These are phyloP conservation scores for Anodontia alba DNA, from an alignment of 2,888 invertebrate genomes.

Conservation along the genomic window DNA sequence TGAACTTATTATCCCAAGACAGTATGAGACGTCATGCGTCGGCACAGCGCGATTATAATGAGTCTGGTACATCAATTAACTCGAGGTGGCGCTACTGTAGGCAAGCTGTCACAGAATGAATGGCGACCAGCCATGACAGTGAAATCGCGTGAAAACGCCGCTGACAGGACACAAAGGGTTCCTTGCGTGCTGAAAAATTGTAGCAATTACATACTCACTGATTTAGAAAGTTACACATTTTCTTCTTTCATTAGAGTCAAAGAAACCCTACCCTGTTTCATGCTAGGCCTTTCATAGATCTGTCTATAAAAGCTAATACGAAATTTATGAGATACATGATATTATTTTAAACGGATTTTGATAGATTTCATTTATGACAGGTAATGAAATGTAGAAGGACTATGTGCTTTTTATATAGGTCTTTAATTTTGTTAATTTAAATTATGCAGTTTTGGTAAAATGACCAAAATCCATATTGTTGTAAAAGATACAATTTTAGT, in stretches of 20 bases:
- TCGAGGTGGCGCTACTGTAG: not conserved
- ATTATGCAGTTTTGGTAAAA: too few relatives aligned
- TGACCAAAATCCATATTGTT: too few relatives aligned
- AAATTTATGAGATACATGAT: conserved; percentile 37
- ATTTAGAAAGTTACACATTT: conserved; percentile 34
- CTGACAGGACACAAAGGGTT: conserved; percentile 34
- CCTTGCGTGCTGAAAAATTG: conserved; percentile 46
- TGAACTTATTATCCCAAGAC: not conserved
- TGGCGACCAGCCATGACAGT: not conserved
- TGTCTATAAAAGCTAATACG: conserved; percentile 42
- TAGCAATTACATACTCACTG: conserved; percentile 54
- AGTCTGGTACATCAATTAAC: not conserved
- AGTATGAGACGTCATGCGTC: conserved; percentile 12
- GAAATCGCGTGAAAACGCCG: conserved; percentile 45
- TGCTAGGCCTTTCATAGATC: conserved; percentile 31
- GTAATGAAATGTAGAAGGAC: too few relatives aligned
- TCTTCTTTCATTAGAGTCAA: conserved; percentile 19
- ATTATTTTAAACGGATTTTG: not conserved
- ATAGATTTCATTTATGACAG: not conserved
- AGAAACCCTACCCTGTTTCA: conserved; percentile 21
- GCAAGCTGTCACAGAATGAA: not conserved
- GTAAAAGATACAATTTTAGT: too few relatives aligned
- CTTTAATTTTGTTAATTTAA: too few relatives aligned
- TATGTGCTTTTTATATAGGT: too few relatives aligned
- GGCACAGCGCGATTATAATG: not conserved